A percentile compares a stretch with the other conserved stretches of the same genome.
These are phyloP conservation scores for Clarias pachynema DNA, from an alignment of 2,797 vertebrate genomes.

Conservation along the genomic window DNA sequence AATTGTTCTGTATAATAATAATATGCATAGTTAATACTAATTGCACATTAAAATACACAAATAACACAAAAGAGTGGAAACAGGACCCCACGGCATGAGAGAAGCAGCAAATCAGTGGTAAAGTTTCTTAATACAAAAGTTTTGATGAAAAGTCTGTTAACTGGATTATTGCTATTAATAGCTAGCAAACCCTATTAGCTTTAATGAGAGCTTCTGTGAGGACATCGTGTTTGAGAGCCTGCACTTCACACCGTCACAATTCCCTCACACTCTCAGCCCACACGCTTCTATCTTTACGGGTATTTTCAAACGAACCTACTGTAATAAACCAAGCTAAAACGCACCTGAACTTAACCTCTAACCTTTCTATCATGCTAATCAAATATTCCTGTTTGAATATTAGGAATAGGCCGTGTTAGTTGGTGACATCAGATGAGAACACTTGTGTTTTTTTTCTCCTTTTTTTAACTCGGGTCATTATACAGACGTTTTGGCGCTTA, in stretches of 20 bases:
- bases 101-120: background rate
- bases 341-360: background rate
- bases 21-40: background rate
- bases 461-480: background rate
- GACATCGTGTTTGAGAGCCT: conserved; percentile 44
- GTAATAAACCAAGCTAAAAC: background rate
- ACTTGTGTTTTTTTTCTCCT: background rate
- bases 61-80: background rate
- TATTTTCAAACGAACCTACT: background rate
- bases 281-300: conserved; percentile 44
- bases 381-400: background rate
- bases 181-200: conserved; percentile 34
- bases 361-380: background rate
- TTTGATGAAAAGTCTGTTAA: background rate
- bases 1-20: background rate
- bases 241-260: conserved; percentile 66
- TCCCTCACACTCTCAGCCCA: conserved; percentile 61
- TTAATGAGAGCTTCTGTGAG: conserved; percentile 41
- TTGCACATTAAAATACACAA: too few relatives aligned
- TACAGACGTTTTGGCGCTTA: background rate
- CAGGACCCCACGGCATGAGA: background rate
- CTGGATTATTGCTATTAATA: conserved; percentile 33
- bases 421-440: background rate
- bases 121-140: conserved; percentile 4
- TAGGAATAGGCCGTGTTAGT: background rate